Evolutionary conservation across 2,888 invertebrate genomes (phyloP).

Genomic region (Blastobasis lacticolella): DNA sequence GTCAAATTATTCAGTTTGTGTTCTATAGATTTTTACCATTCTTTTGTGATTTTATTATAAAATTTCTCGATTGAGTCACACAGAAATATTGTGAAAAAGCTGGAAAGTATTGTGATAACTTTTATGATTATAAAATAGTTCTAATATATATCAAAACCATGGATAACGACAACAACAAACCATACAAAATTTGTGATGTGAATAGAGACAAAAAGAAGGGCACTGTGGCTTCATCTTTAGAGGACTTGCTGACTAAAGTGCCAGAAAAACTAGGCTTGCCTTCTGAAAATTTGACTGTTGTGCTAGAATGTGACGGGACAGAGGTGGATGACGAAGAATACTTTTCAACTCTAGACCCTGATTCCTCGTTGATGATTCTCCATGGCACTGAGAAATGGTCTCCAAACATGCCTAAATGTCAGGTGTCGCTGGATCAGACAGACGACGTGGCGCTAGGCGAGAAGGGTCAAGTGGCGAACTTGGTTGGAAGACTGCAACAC

Average conservation of each 20-base stretch:
- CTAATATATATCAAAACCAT: slow-evolving; percentile 34
- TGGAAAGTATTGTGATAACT: background rate
- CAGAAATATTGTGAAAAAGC: background rate
- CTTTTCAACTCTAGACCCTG: slow-evolving; percentile 91
- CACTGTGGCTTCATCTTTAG: slow-evolving; percentile 84
- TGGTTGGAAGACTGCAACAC: slow-evolving; percentile 85
- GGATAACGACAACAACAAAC: slow-evolving; percentile 77
- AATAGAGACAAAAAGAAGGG: slow-evolving; percentile 87
- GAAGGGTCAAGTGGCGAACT: slow-evolving; percentile 78
- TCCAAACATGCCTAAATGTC: slow-evolving; percentile 76
- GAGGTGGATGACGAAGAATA: slow-evolving; percentile 97
- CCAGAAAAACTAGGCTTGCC: slow-evolving; percentile 82
- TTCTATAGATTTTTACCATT: background rate
- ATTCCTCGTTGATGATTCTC: slow-evolving; percentile 89
- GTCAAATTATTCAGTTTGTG: background rate
- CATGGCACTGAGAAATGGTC: slow-evolving; percentile 85
- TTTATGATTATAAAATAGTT: too few species aligned
- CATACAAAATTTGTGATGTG: slow-evolving; percentile 87
- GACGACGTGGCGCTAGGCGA: slow-evolving; percentile 70
- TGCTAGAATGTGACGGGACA: slow-evolving; percentile 93
- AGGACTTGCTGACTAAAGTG: slow-evolving; percentile 84
- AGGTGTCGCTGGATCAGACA: slow-evolving; percentile 75
- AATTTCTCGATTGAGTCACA: too few species aligned
- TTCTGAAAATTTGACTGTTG: slow-evolving; percentile 81
- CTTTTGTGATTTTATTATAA: too few species aligned